A percentile compares a stretch with the other conserved stretches of the same genome.
Conservation (phyloP, 2,797 vertebrate genomes). For the Helarctos malayanus region DNA sequence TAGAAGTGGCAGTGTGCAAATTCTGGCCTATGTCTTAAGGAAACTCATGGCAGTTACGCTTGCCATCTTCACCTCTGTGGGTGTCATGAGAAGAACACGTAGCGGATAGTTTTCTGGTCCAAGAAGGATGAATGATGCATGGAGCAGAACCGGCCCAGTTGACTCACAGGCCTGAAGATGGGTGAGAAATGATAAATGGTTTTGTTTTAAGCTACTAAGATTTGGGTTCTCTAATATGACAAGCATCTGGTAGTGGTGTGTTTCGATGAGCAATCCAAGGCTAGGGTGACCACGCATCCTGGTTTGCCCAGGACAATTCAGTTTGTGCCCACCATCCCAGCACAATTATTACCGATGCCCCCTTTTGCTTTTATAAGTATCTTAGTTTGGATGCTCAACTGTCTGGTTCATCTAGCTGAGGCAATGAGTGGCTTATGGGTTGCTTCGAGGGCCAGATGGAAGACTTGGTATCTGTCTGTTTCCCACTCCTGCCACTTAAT, state of each 20-base stretch:
- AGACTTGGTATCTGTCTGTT: slow-evolving; percentile 48
- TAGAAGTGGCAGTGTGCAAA: not conserved
- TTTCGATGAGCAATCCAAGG: slow-evolving; percentile 23
- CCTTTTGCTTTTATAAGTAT: not conserved
- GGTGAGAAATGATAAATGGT: not conserved
- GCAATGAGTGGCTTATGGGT: not conserved
- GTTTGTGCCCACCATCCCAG: not conserved
- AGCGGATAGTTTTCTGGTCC: not conserved
- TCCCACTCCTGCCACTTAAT: slow-evolving; percentile 24
- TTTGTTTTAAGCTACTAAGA: slow-evolving; percentile 27
- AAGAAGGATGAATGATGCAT: not conserved
- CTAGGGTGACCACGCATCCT: not conserved
- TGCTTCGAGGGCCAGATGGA: slow-evolving; percentile 38
- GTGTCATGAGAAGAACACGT: not conserved
- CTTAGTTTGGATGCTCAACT: not conserved
- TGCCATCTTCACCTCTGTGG: not conserved
- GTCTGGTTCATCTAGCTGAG: not conserved
- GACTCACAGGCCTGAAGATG: not conserved
- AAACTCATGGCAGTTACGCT: not conserved
- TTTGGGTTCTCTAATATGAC: not conserved
- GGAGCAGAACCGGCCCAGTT: not conserved
- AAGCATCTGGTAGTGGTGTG: not conserved
- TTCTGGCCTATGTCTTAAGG: slow-evolving; percentile 37
- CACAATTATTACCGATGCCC: not conserved
- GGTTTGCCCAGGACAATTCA: not conserved